A percentile compares a stretch with the other conserved stretches of the same genome.
These are phyloP conservation scores for Alligator mississippiensis DNA, from an alignment of 2,113 vertebrate genomes.

Conservation along the genomic window DNA sequence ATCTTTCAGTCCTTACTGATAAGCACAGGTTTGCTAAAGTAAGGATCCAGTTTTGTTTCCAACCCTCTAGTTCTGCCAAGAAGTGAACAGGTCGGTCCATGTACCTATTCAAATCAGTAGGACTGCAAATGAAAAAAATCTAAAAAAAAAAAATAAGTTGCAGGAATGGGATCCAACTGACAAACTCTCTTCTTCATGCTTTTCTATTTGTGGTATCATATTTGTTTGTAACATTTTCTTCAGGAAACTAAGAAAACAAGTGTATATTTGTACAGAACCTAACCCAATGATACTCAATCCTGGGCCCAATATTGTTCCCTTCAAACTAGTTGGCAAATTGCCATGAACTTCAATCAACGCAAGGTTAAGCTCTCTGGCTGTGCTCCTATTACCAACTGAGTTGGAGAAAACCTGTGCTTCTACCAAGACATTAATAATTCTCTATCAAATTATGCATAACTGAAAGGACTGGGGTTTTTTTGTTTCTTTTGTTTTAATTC, in stretches of 20 bases:
- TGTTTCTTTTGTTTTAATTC: not conserved
- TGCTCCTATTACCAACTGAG: not conserved
- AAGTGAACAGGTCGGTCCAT: not conserved
- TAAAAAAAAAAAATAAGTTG: not conserved
- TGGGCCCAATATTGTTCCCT: not conserved
- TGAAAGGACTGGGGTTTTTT: not conserved
- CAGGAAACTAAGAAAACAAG: not conserved
- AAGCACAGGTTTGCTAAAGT: not conserved
- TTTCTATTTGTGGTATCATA: not conserved
- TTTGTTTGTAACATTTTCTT: not conserved
- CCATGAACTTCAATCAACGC: not conserved
- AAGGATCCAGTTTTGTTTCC: not conserved
- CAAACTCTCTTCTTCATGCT: not conserved
- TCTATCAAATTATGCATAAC: not conserved
- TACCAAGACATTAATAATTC: not conserved
- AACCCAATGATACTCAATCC: not conserved
- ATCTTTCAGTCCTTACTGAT: not conserved
- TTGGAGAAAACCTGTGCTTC: not conserved
- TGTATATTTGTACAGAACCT: not conserved
- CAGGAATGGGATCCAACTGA: not conserved
- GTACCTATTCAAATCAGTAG: not conserved
- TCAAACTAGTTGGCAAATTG: not conserved
- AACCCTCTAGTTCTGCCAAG: not conserved
- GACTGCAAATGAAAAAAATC: not conserved
- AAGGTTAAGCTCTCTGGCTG: rapidly evolving